Conservation (phyloP, 1,140 invertebrate species). For the Diabrotica undecimpunctata region DNA sequence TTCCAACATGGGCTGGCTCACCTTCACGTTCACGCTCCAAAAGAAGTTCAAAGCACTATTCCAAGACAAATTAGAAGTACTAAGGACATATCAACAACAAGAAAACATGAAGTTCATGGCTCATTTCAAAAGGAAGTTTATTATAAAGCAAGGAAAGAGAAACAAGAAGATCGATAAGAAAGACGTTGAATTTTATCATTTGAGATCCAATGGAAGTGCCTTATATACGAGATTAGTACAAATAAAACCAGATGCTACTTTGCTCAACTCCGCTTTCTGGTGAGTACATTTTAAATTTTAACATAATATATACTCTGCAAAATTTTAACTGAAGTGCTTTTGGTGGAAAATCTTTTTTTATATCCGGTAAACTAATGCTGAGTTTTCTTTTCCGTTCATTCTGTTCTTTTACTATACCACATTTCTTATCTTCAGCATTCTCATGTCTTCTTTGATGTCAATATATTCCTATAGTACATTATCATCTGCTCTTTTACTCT, state of each 20-base stretch:
- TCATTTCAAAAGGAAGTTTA: slow-evolving; percentile 94
- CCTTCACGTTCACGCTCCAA: slow-evolving; percentile 96
- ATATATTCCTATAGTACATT: too few relatives aligned
- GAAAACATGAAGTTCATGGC: slow-evolving; percentile 99
- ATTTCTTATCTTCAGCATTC: too few relatives aligned
- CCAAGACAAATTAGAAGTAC: slow-evolving; percentile 90
- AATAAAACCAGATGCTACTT: slow-evolving; percentile 72
- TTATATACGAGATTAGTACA: slow-evolving; percentile 93
- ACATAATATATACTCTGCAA: too few relatives aligned
- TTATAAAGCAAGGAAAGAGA: slow-evolving; percentile 89
- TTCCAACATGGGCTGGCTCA: slow-evolving; percentile 98
- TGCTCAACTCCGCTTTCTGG: slow-evolving; percentile 84
- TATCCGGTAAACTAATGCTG: too few relatives aligned
- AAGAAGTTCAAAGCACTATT: slow-evolving; percentile 97
- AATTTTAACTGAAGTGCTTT: not conserved
- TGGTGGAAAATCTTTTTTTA: not conserved
- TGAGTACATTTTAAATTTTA: slow-evolving; percentile 49
- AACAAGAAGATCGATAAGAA: slow-evolving; percentile 57
- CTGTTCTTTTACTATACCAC: too few relatives aligned
- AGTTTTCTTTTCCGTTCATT: too few relatives aligned
- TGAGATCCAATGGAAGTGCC: slow-evolving; percentile 92
- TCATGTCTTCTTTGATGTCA: too few relatives aligned
- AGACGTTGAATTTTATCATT: slow-evolving; percentile 89
- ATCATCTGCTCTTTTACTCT: too few relatives aligned
- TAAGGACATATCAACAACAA: slow-evolving; percentile 95